Percentiles rank a stretch among this genome's conserved stretches.
Evolutionary conservation across 2,113 vertebrate genomes (phyloP).

Genomic region (Ramphastos sulfuratus): DNA sequence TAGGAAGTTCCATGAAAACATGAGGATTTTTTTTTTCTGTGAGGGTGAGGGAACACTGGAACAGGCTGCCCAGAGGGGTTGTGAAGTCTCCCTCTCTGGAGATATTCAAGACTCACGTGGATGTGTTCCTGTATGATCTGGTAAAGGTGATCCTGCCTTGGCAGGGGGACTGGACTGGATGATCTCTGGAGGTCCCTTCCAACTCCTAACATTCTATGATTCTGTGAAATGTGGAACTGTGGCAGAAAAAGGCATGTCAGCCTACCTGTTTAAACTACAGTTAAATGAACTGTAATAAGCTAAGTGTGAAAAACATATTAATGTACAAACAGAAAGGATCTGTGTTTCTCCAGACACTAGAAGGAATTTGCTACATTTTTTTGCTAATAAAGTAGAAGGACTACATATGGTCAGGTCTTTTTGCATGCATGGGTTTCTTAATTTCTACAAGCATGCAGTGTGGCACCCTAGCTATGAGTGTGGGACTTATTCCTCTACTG

Average conservation of each 20-base stretch:
- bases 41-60: too few relatives aligned
- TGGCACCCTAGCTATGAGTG: background rate
- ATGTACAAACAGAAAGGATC: background rate
- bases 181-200: too few relatives aligned
- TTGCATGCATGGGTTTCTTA: background rate
- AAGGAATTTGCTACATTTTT: background rate
- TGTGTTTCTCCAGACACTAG: background rate
- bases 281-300: background rate
- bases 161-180: too few relatives aligned
- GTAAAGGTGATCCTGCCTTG: too few relatives aligned
- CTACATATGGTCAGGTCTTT: background rate
- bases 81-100: too few relatives aligned
- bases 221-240: background rate
- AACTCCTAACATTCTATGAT: too few relatives aligned
- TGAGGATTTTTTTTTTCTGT: too few relatives aligned
- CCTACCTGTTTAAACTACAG: background rate
- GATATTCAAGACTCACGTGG: too few relatives aligned
- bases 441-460: background rate
- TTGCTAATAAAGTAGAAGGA: background rate
- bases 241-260: background rate
- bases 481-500: background rate
- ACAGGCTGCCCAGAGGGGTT: too few relatives aligned
- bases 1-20: too few relatives aligned
- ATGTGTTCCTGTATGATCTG: too few relatives aligned
- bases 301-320: background rate